Base-by-base conservation (phyloP, 2,797 vertebrate species). In the Amniataba percoides region DNA sequence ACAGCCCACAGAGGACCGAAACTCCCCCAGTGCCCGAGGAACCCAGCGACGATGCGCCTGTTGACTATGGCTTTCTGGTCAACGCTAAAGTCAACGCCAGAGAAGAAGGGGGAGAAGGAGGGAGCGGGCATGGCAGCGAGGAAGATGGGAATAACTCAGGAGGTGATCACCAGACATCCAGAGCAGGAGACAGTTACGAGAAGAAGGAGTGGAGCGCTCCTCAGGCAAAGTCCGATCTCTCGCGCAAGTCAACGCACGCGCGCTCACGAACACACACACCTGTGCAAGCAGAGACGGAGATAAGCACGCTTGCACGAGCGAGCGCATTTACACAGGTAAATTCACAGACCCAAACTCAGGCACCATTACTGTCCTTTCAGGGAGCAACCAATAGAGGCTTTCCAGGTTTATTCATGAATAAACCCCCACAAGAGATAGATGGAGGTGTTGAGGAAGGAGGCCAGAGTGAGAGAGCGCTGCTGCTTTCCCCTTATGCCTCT, bases 21-120 rank as follows among this genome's bases (percentile, higher is more conserved):
- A 3, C 11, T 8, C 52, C 25, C 1, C n/a, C 14, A 9, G 46
- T 60, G 15, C 36, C 11, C 0, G 78, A 74, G 3, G 83, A 59
- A 56, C 45, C 15, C 39, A 36, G 8, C 23, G 82, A 82, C 25
- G 40, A 88, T 40, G 25, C 1, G 1, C 46, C 77, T 0, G 0
- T 69, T 1, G 78, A 84, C 27, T 94, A 94, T 3, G 86, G 82
- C 18, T n/a, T n/a, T n/a, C n/a, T n/a, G n/a, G n/a, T n/a, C n/a
- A n/a, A n/a, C n/a, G n/a, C n/a, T n/a, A 6, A 3, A 48, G 8
- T 19, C 0, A 1, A 1, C 2, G 5, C 2, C 6, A 27, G 6
- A 46, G 46, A 27, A 60, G 13, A 27, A 34, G 42, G 55, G 1
- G 52, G 56, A 8, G 5, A n/a, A 25, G 36, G 0, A 48, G 9